phyloP scores from a whole-genome alignment of 2,888 invertebrate genomes.

The Endomychus coccineus region DNA sequence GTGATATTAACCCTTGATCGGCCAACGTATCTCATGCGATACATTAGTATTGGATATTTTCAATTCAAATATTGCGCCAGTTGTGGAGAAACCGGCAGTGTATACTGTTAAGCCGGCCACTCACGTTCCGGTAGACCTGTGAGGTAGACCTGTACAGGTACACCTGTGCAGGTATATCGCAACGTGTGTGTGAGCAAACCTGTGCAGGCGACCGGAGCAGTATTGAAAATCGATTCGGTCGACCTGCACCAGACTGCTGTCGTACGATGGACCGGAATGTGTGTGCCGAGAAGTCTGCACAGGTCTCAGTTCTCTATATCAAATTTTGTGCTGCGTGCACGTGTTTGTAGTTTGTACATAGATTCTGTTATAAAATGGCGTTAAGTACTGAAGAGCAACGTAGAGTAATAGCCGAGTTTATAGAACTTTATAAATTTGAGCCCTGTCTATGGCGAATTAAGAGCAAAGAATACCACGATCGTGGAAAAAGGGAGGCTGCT shows the following conservation, averaged over 20 bases:
- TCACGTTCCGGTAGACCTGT: constrained; percentile 12
- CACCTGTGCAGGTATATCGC: constrained; percentile 11
- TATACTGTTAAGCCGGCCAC: constrained; percentile 2
- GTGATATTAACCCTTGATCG: too few relatives aligned
- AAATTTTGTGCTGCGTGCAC: constrained; percentile 1
- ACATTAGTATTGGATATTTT: too few relatives aligned
- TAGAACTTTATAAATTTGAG: too few relatives aligned
- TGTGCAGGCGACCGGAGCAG: constrained; percentile 14
- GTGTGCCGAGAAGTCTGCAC: constrained; percentile 11
- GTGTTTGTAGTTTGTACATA: background rate
- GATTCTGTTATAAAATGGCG: background rate
- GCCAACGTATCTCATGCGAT: too few relatives aligned
- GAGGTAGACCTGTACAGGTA: constrained; percentile 13
- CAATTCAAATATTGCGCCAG: too few relatives aligned
- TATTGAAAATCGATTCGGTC: constrained; percentile 14
- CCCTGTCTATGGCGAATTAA: too few relatives aligned
- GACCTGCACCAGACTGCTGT: constrained; percentile 13
- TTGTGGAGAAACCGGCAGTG: too few relatives aligned
- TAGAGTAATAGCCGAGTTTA: background rate
- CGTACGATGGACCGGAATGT: constrained; percentile 12
- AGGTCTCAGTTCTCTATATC: constrained; percentile 14
- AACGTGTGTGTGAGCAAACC: constrained; percentile 13
- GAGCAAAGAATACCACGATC: too few relatives aligned
- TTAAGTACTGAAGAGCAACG: background rate
- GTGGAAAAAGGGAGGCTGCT: too few relatives aligned